Base-by-base conservation (phyloP, 2,797 vertebrate species). In the Sebastes itinus region DNA sequence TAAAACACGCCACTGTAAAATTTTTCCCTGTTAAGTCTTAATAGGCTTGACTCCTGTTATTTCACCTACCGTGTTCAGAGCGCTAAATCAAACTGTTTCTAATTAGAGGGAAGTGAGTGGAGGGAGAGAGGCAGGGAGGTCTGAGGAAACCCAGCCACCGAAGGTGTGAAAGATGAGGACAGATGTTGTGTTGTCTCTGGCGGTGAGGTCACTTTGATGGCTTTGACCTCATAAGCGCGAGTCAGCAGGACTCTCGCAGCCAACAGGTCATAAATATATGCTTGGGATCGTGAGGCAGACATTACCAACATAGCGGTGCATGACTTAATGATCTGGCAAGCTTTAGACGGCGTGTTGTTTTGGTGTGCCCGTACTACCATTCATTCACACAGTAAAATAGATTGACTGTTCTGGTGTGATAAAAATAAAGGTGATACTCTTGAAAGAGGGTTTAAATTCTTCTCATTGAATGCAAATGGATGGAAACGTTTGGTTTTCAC, bases 131-230 rank as follows among this genome's bases (percentile, higher is more conserved):
- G 80, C 89, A 90, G 89, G 92, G 93, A 92, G 92, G 93, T 93
- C 92, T 88, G 77, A 88, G 84, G 84, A 90, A 92, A 91, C 85
- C 52, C 85, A 86, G 86, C 89, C 88, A 84, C 91, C 22, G 77
- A 93, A 95, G 94, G 95, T 95, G 94, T 93, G 91, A 93, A 93
- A 91, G 90, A 93, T 89, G 92, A 94, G 92, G 92, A 94, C 93
- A 95, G 93, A 94, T 92, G 92, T 92, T 92, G 85, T 92, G 93
- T 91, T 93, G 92, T 93, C 90, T 92, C 89, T 86, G 80, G 69
- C 65, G 87, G 84, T 95, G 92, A 95, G 91, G 92, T 94, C 94
- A 95, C 93, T 92, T 91, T 89, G 94, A 95, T 92, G 90, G 88
- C 91, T 92, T 92, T 95, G 94, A 95, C 93, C 92, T 95, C 94